These are phyloP conservation scores for Neoitamus cyanurus DNA, from an alignment of 2,888 invertebrate genomes.

Conservation along the genomic window DNA sequence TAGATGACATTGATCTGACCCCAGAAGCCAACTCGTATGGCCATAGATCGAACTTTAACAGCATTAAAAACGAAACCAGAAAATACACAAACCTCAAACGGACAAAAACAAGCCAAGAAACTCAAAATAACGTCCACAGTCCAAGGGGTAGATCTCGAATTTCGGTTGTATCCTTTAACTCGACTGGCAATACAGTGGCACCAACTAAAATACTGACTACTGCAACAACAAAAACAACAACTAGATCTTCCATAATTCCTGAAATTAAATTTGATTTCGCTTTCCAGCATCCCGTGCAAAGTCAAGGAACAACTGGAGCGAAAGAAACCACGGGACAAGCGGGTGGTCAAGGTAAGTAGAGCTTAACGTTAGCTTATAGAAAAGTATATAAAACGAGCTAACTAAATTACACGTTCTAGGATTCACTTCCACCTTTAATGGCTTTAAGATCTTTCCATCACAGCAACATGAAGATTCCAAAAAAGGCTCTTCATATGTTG, in stretches of 20 bases:
- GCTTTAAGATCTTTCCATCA: not conserved
- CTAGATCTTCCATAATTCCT: not conserved
- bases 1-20: slow-evolving; percentile 21
- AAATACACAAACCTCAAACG: slow-evolving; percentile 3
- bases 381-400: not conserved
- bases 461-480: not conserved
- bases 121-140: not conserved
- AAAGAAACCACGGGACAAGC: not conserved
- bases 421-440: not conserved
- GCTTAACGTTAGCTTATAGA: not conserved
- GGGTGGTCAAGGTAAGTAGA: not conserved
- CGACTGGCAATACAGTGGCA: not conserved
- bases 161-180: not conserved
- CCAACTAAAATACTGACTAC: not conserved
- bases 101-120: not conserved
- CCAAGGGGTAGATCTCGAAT: not conserved
- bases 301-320: not conserved
- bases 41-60: slow-evolving; percentile 4
- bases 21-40: slow-evolving; percentile 42
- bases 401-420: not conserved
- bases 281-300: slow-evolving; percentile 17
- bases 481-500: slow-evolving; percentile 32
- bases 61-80: slow-evolving; percentile 30
- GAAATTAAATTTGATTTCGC: not conserved
- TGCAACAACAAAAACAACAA: not conserved